Percentiles rank a stretch among this genome's conserved stretches.
Evolutionary conservation across 35 echinoderm and acorn worm species (phyloP).

Genomic region (Diadema setosum): DNA sequence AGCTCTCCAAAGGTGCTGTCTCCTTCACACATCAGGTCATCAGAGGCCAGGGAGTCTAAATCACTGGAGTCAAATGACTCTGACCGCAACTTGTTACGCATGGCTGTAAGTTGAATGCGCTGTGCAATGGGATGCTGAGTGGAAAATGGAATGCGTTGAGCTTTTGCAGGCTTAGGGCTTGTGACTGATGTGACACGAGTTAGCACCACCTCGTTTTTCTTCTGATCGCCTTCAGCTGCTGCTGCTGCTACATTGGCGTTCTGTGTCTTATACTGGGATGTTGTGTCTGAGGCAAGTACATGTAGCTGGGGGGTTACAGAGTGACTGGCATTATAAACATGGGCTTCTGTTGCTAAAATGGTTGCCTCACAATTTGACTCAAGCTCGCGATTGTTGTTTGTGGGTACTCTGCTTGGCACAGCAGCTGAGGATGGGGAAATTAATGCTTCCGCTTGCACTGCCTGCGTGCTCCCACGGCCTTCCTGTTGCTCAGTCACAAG

Average conservation of each 20-base stretch:
- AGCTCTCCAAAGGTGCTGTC: background rate
- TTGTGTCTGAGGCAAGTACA: no score
- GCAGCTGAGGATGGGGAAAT: background rate
- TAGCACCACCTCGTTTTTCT: background rate
- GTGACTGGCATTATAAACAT: background rate
- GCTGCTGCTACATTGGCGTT: background rate
- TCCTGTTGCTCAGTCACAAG: background rate
- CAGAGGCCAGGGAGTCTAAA: background rate
- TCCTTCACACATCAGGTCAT: constrained; percentile 12
- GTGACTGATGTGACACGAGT: background rate
- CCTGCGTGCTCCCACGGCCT: background rate
- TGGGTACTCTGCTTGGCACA: background rate
- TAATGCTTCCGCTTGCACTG: background rate
- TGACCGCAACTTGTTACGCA: constrained; percentile 13
- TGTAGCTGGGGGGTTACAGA: background rate
- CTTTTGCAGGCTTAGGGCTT: background rate
- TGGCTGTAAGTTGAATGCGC: background rate
- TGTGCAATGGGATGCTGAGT: background rate
- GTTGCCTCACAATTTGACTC: background rate
- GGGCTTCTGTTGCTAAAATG: background rate
- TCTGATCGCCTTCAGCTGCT: background rate
- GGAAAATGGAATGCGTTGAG: background rate
- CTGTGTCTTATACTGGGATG: background rate
- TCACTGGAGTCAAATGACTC: constrained; percentile 19
- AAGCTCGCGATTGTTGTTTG: background rate